Conservation (phyloP, 2,888 invertebrate genomes). For the Strigamia transsilvanica region DNA sequence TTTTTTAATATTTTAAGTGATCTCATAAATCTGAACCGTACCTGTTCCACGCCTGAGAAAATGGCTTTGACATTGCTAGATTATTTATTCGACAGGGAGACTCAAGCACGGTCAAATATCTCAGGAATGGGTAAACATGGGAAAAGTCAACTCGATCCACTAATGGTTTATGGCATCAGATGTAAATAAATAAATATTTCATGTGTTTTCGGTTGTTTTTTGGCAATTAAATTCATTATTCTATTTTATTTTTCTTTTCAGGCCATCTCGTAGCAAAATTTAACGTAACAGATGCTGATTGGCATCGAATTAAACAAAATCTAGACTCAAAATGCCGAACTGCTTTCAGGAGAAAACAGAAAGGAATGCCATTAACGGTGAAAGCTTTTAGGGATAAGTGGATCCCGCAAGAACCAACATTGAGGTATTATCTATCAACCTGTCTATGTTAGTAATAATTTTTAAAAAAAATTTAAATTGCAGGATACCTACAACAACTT, state of each 20-base stretch:
- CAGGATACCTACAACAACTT: slow-evolving; percentile 49
- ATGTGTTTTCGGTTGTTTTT: not conserved
- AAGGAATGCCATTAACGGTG: slow-evolving; percentile 55
- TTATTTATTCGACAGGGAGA: slow-evolving; percentile 67
- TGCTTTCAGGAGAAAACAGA: slow-evolving; percentile 61
- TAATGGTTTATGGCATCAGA: slow-evolving; percentile 61
- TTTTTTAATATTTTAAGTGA: slow-evolving; percentile 59
- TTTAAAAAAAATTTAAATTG: too few species aligned
- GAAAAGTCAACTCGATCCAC: slow-evolving; percentile 68
- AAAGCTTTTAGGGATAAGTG: slow-evolving; percentile 54
- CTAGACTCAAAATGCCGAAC: slow-evolving; percentile 69
- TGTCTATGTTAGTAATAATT: not conserved
- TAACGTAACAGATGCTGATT: slow-evolving; percentile 66
- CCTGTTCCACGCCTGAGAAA: slow-evolving; percentile 67
- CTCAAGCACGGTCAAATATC: slow-evolving; percentile 67
- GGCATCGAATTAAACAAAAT: slow-evolving; percentile 68
- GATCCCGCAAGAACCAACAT: slow-evolving; percentile 32
- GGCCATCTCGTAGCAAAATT: slow-evolving; percentile 67
- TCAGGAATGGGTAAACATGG: slow-evolving; percentile 68
- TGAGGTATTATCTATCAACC: too few species aligned
- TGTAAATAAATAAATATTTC: slow-evolving; percentile 59
- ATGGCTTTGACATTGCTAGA: slow-evolving; percentile 69
- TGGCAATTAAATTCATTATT: not conserved
- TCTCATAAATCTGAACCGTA: slow-evolving; percentile 67
- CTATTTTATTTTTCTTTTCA: slow-evolving; percentile 30